These are phyloP conservation scores for Tortrix viridana DNA, from an alignment of 2,888 invertebrate species.

Conservation along the genomic window DNA sequence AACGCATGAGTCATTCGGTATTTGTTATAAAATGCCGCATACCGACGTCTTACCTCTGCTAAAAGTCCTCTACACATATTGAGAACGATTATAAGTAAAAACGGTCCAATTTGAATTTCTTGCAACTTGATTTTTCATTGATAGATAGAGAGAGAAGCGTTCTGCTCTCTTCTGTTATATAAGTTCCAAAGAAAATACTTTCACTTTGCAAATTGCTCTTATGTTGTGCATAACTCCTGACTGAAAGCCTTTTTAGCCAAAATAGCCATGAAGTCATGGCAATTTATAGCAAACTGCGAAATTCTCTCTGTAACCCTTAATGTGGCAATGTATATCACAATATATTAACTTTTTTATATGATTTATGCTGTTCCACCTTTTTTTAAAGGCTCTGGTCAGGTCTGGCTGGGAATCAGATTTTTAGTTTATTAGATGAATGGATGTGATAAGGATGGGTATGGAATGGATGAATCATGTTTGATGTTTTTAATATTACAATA, in stretches of 20 bases:
- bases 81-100: conserved; percentile 4
- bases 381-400: too few relatives aligned
- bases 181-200: conserved; percentile 26
- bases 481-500: too few relatives aligned
- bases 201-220: conserved; percentile 25
- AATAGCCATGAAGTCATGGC: conserved; percentile 1
- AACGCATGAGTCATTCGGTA: conserved; percentile 45
- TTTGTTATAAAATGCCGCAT: conserved; percentile 39
- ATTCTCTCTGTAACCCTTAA: neutral
- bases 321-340: too few relatives aligned
- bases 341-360: too few relatives aligned
- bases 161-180: conserved; percentile 31
- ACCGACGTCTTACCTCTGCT: conserved; percentile 31
- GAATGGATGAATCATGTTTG: too few relatives aligned
- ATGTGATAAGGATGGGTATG: too few relatives aligned
- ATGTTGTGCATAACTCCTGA: conserved; percentile 1
- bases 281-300: neutral
- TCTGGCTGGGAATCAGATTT: too few relatives aligned
- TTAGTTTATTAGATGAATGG: too few relatives aligned
- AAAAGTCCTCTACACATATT: conserved; percentile 16
- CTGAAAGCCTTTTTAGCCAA: conserved; percentile 1
- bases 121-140: conserved; percentile 25
- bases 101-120: conserved; percentile 13
- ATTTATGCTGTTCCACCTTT: too few relatives aligned
- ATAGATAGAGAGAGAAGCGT: conserved; percentile 18